Percentiles rank a stretch among this genome's conserved stretches.
phyloP scores from a whole-genome alignment of 1,140 invertebrate genomes.

The Drosophila lacertosa region DNA sequence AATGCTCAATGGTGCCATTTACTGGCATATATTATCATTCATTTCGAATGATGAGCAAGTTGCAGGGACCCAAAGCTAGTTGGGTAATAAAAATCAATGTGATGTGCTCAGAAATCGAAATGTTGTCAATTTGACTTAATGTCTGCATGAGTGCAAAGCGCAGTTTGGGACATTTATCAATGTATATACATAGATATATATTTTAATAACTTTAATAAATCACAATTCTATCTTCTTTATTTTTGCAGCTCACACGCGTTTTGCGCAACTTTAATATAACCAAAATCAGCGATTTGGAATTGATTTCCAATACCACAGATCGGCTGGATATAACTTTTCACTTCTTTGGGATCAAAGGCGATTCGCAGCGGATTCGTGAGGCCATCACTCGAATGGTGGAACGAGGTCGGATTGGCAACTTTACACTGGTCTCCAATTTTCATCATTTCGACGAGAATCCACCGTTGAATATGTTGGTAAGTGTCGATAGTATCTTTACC shows the following conservation, averaged over 20 bases:
- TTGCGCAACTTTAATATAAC: conserved; percentile 88
- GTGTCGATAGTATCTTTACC: not conserved
- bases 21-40: conserved; percentile 74
- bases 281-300: conserved; percentile 88
- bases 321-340: conserved; percentile 87
- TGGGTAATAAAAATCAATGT: conserved; percentile 44
- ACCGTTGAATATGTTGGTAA: conserved; percentile 86
- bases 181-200: not conserved
- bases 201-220: conserved; percentile 1
- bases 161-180: conserved; percentile 3
- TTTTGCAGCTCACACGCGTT: conserved; percentile 87
- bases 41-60: conserved; percentile 60
- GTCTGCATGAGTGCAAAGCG: not conserved
- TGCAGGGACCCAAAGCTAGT: not conserved
- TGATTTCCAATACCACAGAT: conserved; percentile 87
- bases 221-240: conserved; percentile 22
- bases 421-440: conserved; percentile 87
- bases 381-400: conserved; percentile 87
- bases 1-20: conserved; percentile 70
- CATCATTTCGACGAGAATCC: conserved; percentile 87
- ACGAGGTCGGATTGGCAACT: conserved; percentile 87
- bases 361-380: conserved; percentile 87
- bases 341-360: conserved; percentile 86
- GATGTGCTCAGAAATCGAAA: conserved; percentile 17
- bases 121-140: conserved; percentile 22